A percentile compares a stretch with the other conserved stretches of the same genome.
Evolutionary conservation across 2,888 invertebrate species (phyloP).

Genomic region (Biston betularia): DNA sequence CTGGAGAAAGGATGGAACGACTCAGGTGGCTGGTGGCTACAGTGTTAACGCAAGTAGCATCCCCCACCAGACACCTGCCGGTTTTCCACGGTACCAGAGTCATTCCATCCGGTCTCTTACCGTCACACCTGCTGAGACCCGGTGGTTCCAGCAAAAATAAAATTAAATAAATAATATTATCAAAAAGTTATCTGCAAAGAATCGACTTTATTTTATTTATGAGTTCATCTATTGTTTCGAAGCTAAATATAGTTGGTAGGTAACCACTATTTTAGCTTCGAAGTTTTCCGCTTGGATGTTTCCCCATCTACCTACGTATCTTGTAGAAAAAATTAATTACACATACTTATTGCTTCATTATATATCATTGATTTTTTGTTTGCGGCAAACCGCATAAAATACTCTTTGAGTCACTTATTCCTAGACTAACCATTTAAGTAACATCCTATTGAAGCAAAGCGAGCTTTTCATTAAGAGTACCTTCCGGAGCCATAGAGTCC

Average conservation of each 20-base stretch:
- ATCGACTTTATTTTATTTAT: not conserved
- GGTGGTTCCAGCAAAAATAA: no score
- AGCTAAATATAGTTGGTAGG: not conserved
- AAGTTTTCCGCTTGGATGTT: slow-evolving; percentile 5
- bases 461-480: slow-evolving; percentile 37
- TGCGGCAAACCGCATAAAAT: not conserved
- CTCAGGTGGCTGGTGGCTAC: no score
- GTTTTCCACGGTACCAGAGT: no score
- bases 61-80: no score
- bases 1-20: no score
- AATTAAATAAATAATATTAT: no score
- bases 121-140: no score
- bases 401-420: slow-evolving; percentile 3
- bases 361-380: slow-evolving; percentile 3
- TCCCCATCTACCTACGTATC: not conserved
- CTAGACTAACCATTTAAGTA: slow-evolving; percentile 17
- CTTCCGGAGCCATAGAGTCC: slow-evolving; percentile 50
- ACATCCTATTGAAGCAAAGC: slow-evolving; percentile 21
- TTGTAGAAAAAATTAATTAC: slow-evolving; percentile 1
- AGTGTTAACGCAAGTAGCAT: no score
- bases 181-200: not conserved
- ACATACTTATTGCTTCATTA: not conserved
- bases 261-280: no score
- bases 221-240: not conserved
- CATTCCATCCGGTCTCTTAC: no score